A percentile compares a stretch with the other conserved stretches of the same genome.
Conservation (phyloP, 2,888 invertebrate genomes). For the Sinohyriopsis cumingii region DNA sequence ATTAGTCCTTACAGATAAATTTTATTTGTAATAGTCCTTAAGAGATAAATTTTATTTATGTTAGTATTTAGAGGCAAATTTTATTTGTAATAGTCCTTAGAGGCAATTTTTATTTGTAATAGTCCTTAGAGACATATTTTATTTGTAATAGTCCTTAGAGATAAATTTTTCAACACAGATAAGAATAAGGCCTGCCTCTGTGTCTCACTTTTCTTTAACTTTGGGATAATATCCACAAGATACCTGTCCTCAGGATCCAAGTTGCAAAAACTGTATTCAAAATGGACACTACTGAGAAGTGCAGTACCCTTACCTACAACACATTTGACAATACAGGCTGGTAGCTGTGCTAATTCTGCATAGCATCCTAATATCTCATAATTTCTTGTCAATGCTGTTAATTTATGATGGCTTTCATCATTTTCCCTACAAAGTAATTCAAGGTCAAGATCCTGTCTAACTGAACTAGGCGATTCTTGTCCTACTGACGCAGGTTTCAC, state of each 20-base stretch:
- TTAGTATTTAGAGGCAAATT: too few species aligned
- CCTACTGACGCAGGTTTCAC: background rate
- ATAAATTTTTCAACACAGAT: slow-evolving; percentile 14
- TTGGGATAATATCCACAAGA: slow-evolving; percentile 31
- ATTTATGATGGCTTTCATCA: slow-evolving; percentile 2
- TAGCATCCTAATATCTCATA: slow-evolving; percentile 34
- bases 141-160: too few species aligned
- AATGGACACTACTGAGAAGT: slow-evolving; percentile 57
- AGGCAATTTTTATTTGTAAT: too few species aligned
- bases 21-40: too few species aligned
- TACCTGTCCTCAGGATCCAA: slow-evolving; percentile 35
- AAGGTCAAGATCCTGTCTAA: too few species aligned
- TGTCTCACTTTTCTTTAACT: slow-evolving; percentile 19
- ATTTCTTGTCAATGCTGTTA: background rate
- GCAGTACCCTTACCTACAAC: slow-evolving; percentile 52
- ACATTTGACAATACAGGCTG: slow-evolving; percentile 57
- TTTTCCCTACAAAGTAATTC: background rate
- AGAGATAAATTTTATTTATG: too few species aligned
- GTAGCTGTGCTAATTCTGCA: slow-evolving; percentile 28
- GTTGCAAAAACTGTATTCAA: slow-evolving; percentile 50
- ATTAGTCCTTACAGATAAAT: too few species aligned
- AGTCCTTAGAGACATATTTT: too few species aligned
- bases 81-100: too few species aligned
- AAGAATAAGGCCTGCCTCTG: slow-evolving; percentile 20
- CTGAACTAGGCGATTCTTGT: background rate